Base-by-base conservation (phyloP, 2,888 invertebrate genomes). In the Calephelis perditalis region DNA sequence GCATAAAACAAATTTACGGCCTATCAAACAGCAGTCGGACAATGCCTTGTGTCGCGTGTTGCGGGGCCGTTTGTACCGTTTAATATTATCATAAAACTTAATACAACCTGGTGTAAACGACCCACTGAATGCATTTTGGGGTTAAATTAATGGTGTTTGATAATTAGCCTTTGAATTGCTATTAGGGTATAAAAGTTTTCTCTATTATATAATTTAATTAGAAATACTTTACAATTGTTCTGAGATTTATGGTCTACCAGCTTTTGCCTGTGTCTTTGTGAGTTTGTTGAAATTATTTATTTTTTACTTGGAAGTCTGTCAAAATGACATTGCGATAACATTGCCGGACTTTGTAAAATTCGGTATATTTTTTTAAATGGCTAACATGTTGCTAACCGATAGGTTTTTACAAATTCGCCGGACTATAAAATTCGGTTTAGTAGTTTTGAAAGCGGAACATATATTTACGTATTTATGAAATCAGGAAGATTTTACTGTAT, bases 1-100 rank as follows among this genome's bases (percentile, higher is more conserved):
- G 65, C 70, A 68, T 68, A 67, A 72, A 67, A 70, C 68, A 68
- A 70, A 68, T 71, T 73, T 71, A 72, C 67, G 65, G 67, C 59
- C 66, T 64, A 67, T 66, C 68, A 65, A 66, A 66, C 62, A 62
- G 52, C 63, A 61, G 63, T 65, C 62, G 68, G 68, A 65, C 68
- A 63, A 64, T 61, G 56, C 65, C 65, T 60, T 55, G 59, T 58
- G 49, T 73, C 66, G 75, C 75, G 74, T 75, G 75, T 65, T 57
- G 61, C 44, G 40, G 37, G 15, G 66, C 67, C 70, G 71, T 74
- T 74, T 73, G 64, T 59, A 58, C 60, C 61, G 67, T 63, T 68
- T 65, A 62, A 63, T 67, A 65, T 64, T 68, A 67, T 64, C 68
- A 64, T 68, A 59, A 67, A 68, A 66, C 65, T 66, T 65, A 60